phyloP scores from a whole-genome alignment of 2,113 vertebrate species.

The Ictalurus furcatus region DNA sequence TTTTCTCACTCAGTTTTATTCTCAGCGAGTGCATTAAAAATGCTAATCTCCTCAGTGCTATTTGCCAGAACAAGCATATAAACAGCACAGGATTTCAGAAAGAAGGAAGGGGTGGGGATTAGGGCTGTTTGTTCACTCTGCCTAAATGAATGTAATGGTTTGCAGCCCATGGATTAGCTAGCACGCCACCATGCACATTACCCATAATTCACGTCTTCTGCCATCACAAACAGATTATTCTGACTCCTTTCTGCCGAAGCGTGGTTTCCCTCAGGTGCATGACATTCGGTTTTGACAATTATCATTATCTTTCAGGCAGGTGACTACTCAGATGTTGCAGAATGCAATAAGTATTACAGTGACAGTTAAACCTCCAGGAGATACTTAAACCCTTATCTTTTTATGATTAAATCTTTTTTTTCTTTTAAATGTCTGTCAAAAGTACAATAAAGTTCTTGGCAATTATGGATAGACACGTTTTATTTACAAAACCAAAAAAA shows the following conservation, averaged over 20 bases:
- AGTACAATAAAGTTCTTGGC: background rate
- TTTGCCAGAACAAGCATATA: constrained; percentile 51
- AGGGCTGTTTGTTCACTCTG: constrained; percentile 22
- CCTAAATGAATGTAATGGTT: constrained; percentile 48
- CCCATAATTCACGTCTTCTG: constrained; percentile 28
- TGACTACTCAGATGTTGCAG: constrained; percentile 11
- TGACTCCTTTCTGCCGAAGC: constrained; percentile 21
- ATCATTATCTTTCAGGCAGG: constrained; percentile 31
- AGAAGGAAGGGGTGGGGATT: constrained; percentile 25
- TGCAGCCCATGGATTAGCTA: constrained; percentile 27
- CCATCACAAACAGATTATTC: constrained; percentile 17
- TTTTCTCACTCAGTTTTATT: constrained; percentile 29
- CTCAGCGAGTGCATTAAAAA: constrained; percentile 54
- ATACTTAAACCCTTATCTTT: background rate
- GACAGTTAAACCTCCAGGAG: constrained; percentile 9
- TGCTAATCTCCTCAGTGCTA: constrained; percentile 47
- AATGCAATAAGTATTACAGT: background rate
- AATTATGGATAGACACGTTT: background rate
- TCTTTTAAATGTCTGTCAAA: background rate
- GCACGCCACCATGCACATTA: constrained; percentile 6
- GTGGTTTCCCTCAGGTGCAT: background rate
- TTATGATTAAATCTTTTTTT: background rate
- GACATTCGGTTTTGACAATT: background rate
- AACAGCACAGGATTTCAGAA: constrained; percentile 36
- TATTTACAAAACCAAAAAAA: too few relatives aligned